Evolutionary conservation across 2,797 vertebrate species (phyloP).

Genomic region (Hoplostethus mediterraneus): DNA sequence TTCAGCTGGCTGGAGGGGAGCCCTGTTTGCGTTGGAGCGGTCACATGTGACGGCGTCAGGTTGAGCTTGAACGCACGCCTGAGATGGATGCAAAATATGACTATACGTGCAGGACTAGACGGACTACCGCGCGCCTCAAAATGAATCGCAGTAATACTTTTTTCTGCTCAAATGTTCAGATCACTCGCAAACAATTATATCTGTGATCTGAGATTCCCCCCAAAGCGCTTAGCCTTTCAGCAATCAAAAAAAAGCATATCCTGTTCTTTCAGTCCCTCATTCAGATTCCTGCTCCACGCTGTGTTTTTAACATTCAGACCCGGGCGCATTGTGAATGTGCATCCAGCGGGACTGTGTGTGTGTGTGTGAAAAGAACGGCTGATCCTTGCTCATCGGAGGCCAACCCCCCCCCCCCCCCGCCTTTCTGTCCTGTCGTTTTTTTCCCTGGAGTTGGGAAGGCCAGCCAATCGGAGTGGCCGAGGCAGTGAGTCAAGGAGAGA

Average conservation of each 20-base stretch:
- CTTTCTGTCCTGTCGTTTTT: conserved; percentile 54
- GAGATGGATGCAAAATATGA: conserved; percentile 39
- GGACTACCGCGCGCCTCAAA: not conserved
- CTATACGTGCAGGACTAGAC: not conserved
- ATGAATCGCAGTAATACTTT: not conserved
- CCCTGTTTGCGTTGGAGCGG: conserved; percentile 67
- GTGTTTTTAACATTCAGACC: conserved; percentile 31
- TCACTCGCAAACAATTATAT: not conserved
- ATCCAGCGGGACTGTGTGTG: conserved; percentile 54
- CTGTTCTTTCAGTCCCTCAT: not conserved
- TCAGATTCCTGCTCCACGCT: not conserved
- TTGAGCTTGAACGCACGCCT: conserved; percentile 33
- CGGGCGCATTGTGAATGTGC: conserved; percentile 37
- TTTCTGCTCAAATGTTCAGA: conserved; percentile 4
- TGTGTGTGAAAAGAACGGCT: conserved; percentile 60
- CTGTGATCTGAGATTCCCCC: not conserved
- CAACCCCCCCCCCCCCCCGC: too few species aligned
- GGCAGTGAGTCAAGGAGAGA: conserved; percentile 69
- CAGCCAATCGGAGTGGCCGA: conserved; percentile 72
- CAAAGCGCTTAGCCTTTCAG: not conserved
- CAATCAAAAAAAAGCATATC: conserved; percentile 12
- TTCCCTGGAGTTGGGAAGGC: conserved; percentile 61
- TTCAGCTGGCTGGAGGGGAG: conserved; percentile 33
- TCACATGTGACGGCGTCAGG: conserved; percentile 68
- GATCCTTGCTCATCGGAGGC: conserved; percentile 66